Base-by-base conservation (phyloP, 2,888 invertebrate species). In the Brachyptera putata region DNA sequence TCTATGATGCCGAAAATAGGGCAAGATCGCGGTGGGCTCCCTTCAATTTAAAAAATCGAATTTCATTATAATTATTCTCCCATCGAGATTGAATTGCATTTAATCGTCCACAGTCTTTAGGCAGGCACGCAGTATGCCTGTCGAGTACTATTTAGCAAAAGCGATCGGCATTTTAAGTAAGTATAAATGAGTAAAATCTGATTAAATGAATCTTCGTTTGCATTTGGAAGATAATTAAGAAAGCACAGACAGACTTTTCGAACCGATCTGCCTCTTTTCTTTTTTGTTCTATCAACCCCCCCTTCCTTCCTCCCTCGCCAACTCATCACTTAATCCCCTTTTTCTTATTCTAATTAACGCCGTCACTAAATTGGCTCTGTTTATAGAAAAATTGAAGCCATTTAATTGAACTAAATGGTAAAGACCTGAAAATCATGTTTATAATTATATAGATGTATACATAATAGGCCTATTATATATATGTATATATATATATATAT, bases 101-200 rank as follows among this genome's bases (percentile, higher is more conserved):
- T 30, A 30, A 30, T 7, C 5, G 30, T 30, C 30, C 11, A 30
- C 30, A n/a, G n/a, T n/a, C n/a, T n/a, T n/a, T n/a, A n/a, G n/a
- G n/a, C n/a, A n/a, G n/a, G n/a, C n/a, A n/a, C n/a, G n/a, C n/a
- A n/a, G n/a, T n/a, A n/a, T n/a, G n/a, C n/a, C n/a, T n/a, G n/a
- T n/a, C n/a, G n/a, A n/a, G 11, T 7, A 11, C 30, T 30, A 30
- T 7, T 30, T 30, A 7, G 7, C 7, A 4, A n/a, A 18, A 16
- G 5, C 43, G 43, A n/a, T 43, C 21, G 43, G 43, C 43, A 4
- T 43, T 5, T 18, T 43, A 43, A 43, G 43, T 18, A 2, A 43
- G 43, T 43, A n/a, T n/a, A 43, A 43, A 43, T 21, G n/a, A 43
- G n/a, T n/a, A n/a, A 34, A 37, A 53, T 53, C 53, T 53, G 53